These are phyloP conservation scores for Percopsis omiscomaycus DNA, from an alignment of 2,797 vertebrate genomes.

Conservation along the genomic window DNA sequence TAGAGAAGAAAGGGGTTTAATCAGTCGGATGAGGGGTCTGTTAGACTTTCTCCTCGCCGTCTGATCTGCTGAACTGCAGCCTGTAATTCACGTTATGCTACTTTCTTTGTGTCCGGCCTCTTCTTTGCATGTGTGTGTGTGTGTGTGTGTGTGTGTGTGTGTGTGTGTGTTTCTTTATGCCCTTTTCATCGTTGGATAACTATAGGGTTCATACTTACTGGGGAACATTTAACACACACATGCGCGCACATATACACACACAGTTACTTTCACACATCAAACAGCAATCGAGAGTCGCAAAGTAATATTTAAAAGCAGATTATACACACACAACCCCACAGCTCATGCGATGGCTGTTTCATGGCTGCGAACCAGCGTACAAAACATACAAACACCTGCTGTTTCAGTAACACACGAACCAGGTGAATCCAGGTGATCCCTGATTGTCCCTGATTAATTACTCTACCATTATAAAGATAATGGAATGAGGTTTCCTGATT, in stretches of 20 bases:
- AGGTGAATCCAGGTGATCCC: not conserved
- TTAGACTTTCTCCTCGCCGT: conserved; percentile 50
- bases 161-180: conserved; percentile 6
- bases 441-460: too few species aligned
- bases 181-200: conserved; percentile 60
- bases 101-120: conserved; percentile 16
- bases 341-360: not conserved
- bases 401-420: not conserved
- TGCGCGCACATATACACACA: conserved; percentile 7
- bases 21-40: conserved; percentile 37
- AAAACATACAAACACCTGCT: not conserved
- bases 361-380: not conserved
- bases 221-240: conserved; percentile 44
- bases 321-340: too few species aligned
- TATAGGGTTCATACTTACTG: conserved; percentile 39
- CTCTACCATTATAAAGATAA: too few species aligned
- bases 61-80: conserved; percentile 38
- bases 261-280: conserved; percentile 13
- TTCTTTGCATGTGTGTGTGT: conserved; percentile 10
- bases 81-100: conserved; percentile 53
- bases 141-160: conserved; percentile 17
- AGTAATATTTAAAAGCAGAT: too few species aligned
- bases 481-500: too few species aligned
- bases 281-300: conserved; percentile 15
- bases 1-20: conserved; percentile 23